phyloP scores from a whole-genome alignment of 2,888 invertebrate species.

The Thyatira batis region DNA sequence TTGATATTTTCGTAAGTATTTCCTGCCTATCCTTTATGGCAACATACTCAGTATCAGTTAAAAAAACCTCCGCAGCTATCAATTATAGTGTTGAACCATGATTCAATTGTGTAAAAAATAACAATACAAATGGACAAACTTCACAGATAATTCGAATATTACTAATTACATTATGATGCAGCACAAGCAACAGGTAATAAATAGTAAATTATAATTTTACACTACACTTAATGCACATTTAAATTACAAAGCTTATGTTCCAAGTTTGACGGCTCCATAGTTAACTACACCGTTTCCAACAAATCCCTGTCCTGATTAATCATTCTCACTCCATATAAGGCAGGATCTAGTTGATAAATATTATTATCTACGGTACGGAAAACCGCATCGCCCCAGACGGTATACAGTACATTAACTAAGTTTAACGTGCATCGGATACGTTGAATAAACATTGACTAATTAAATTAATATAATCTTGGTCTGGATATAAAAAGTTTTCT shows the following conservation, averaged over 20 bases:
- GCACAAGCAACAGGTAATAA: background rate
- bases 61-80: too few relatives aligned
- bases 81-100: too few relatives aligned
- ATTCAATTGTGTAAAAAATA: too few relatives aligned
- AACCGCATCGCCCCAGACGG: conserved; percentile 25
- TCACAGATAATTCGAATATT: background rate
- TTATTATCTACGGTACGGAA: conserved; percentile 37
- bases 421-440: background rate
- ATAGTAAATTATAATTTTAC: background rate
- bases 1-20: too few relatives aligned
- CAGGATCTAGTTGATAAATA: conserved; percentile 37
- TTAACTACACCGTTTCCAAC: conserved; percentile 14
- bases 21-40: too few relatives aligned
- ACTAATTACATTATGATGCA: background rate
- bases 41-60: too few relatives aligned
- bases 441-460: too few relatives aligned
- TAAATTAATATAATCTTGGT: too few relatives aligned
- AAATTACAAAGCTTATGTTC: background rate
- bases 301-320: conserved; percentile 25
- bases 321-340: conserved; percentile 17
- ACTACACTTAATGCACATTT: background rate
- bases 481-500: too few relatives aligned
- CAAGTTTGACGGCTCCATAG: conserved; percentile 5
- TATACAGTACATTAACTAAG: background rate
- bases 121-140: background rate